Conservation (phyloP, 2,113 vertebrate genomes). For the Sialia sialis region DNA sequence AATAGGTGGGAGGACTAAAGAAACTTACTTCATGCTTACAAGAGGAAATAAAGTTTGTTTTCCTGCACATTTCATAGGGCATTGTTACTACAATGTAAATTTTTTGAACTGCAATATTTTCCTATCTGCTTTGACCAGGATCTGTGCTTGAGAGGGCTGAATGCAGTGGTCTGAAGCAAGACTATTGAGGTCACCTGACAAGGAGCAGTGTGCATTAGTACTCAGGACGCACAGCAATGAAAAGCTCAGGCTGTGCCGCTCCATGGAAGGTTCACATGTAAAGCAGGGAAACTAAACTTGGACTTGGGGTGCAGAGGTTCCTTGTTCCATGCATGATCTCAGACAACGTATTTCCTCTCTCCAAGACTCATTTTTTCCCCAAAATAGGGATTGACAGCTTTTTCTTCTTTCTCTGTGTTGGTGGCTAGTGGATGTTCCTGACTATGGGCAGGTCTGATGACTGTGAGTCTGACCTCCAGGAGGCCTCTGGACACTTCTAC, state of each 20-base stretch:
- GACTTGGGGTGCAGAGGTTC: not conserved
- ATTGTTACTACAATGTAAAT: not conserved
- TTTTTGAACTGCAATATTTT: not conserved
- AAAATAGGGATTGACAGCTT: not conserved
- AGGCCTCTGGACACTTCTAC: constrained; percentile 39
- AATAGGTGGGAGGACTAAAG: not conserved
- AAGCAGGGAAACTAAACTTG: not conserved
- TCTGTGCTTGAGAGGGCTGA: not conserved
- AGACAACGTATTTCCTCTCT: not conserved
- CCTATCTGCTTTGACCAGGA: not conserved
- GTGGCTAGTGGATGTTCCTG: not conserved
- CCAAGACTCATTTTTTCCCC: not conserved
- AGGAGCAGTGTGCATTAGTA: not conserved
- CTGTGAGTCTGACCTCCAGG: constrained; percentile 7
- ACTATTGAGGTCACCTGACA: not conserved
- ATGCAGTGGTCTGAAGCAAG: not conserved
- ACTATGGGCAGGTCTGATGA: not conserved
- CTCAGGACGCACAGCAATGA: not conserved
- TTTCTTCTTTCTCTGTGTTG: not conserved
- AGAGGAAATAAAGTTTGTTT: not conserved
- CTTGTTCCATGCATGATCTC: not conserved
- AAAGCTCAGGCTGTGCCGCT: not conserved
- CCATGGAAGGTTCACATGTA: not conserved
- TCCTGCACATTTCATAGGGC: not conserved
- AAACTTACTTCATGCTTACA: not conserved